These are phyloP conservation scores for Araneus ventricosus DNA, from an alignment of 1,140 invertebrate species.

Conservation along the genomic window DNA sequence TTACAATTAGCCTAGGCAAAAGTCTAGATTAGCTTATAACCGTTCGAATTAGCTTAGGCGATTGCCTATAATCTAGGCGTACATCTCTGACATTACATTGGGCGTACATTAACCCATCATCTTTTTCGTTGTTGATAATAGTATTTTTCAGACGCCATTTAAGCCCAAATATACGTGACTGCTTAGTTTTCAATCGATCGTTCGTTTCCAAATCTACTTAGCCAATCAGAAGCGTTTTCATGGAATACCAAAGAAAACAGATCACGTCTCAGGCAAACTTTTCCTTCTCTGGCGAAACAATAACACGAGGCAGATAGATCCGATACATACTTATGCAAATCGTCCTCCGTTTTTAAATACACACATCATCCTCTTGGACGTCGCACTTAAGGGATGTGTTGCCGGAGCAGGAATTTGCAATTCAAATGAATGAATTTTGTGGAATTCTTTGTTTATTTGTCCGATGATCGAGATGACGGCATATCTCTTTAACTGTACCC, in stretches of 20 bases:
- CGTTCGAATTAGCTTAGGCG: too few relatives aligned
- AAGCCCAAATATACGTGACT: not conserved
- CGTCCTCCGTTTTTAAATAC: not conserved
- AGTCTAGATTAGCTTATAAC: too few relatives aligned
- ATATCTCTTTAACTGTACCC: not conserved
- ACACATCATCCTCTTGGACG: not conserved
- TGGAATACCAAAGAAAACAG: not conserved
- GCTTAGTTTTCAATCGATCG: not conserved
- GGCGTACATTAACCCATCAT: too few relatives aligned
- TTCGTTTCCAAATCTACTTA: not conserved
- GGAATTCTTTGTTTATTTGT: constrained; percentile 22
- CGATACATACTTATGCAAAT: constrained; percentile 20
- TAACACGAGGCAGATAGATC: not conserved
- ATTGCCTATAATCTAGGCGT: too few relatives aligned
- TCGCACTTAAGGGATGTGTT: not conserved
- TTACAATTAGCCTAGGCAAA: too few relatives aligned
- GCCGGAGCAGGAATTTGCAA: not conserved
- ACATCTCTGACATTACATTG: too few relatives aligned
- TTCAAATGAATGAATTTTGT: not conserved
- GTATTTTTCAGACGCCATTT: not conserved
- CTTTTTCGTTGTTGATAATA: not conserved
- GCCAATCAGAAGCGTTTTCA: not conserved
- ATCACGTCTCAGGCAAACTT: not conserved
- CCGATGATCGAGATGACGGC: not conserved
- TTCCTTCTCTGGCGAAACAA: not conserved